Percentiles rank a stretch among this genome's conserved stretches.
Conservation (phyloP, 2,113 vertebrate genomes). For the Excalfactoria chinensis region DNA sequence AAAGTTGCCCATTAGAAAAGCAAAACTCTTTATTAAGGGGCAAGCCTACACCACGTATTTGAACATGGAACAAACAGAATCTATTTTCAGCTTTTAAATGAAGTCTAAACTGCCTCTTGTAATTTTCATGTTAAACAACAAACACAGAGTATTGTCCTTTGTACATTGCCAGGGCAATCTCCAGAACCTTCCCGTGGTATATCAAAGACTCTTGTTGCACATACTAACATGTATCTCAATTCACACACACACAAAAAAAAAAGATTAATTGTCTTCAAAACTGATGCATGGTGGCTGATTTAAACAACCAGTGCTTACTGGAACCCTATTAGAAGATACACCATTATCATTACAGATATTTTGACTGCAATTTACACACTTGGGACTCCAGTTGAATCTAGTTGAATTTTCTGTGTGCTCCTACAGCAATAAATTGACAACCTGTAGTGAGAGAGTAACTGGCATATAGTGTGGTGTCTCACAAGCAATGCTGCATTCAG, state of each 20-base stretch:
- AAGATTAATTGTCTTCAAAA: not conserved
- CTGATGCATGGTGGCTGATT: not conserved
- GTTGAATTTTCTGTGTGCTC: not conserved
- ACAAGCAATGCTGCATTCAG: not conserved
- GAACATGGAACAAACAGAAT: not conserved
- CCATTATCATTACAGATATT: not conserved
- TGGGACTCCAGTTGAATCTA: not conserved
- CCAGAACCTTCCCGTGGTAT: not conserved
- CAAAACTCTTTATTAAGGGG: conserved; percentile 36
- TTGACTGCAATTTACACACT: not conserved
- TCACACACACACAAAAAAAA: not conserved
- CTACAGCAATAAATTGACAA: not conserved
- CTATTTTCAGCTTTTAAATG: not conserved
- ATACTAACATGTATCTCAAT: not conserved
- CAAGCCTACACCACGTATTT: not conserved
- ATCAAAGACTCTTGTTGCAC: not conserved
- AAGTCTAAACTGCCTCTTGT: not conserved
- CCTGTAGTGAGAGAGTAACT: not conserved
- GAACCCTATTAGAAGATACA: not conserved
- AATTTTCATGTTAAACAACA: not conserved
- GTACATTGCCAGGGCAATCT: not conserved
- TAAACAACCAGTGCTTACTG: not conserved
- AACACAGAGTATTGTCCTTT: not conserved
- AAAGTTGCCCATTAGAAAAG: not conserved
- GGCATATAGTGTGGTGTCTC: not conserved